Percentiles rank a stretch among this genome's conserved stretches.
phyloP scores from a whole-genome alignment of 2,113 vertebrate species.

The Pagrus major region DNA sequence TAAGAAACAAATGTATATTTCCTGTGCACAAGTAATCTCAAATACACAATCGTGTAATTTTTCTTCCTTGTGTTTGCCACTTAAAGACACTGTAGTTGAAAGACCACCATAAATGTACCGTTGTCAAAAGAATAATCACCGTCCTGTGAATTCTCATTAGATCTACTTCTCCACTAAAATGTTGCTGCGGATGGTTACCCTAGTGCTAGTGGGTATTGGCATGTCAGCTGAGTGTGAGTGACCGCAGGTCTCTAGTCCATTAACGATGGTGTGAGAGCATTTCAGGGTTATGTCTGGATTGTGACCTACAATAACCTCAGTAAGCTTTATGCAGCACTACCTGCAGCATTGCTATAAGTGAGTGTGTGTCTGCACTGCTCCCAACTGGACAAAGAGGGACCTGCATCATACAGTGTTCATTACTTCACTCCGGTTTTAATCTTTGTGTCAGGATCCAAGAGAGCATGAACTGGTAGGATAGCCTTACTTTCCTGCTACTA shows the following conservation, averaged over 20 bases:
- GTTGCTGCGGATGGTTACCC: not conserved
- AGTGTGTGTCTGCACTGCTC: slow-evolving; percentile 48
- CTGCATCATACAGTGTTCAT: slow-evolving; percentile 19
- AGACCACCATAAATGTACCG: not conserved
- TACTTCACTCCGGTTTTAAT: not conserved
- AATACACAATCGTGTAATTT: not conserved
- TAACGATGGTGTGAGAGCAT: slow-evolving; percentile 49
- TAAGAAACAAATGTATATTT: not conserved
- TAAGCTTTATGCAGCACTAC: slow-evolving; percentile 33
- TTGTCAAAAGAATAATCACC: not conserved
- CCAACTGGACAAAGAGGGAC: slow-evolving; percentile 44
- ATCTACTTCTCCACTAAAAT: not conserved
- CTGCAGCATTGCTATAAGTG: slow-evolving; percentile 30
- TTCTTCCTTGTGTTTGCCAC: not conserved
- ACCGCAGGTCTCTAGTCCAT: slow-evolving; percentile 47
- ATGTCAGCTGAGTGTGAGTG: slow-evolving; percentile 39
- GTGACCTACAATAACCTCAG: slow-evolving; percentile 86
- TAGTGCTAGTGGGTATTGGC: not conserved
- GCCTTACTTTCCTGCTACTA: not conserved
- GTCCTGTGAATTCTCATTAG: slow-evolving; percentile 28
- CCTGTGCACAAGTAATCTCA: not conserved
- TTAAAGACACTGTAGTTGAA: not conserved
- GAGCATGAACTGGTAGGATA: not conserved
- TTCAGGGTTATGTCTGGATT: slow-evolving; percentile 80
- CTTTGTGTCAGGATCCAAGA: not conserved